Evolutionary conservation across 2,888 invertebrate genomes (phyloP), one percentile per base, ranked within the genome.

Genomic region (Plutella xylostella): DNA sequence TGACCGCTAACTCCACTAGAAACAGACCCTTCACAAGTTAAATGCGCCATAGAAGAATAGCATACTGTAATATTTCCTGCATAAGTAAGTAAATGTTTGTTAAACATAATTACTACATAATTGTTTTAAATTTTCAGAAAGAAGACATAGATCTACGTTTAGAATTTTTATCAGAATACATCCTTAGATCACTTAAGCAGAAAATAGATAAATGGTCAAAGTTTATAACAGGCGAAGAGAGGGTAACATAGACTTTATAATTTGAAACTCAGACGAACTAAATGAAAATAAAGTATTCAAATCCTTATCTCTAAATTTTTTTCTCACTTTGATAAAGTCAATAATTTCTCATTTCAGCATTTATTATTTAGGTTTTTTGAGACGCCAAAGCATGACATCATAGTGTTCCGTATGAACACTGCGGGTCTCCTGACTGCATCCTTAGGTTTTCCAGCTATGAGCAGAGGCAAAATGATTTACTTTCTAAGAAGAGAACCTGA

Each of bases 131-230:
- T 43, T 49, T 61, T 60, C 30, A 60, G 77, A 75, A 75, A 73
- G 63, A 64, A 61, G 77, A 63, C 64, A 77, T 85, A 41, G 96
- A 96, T 75, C 76, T 84, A 42, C 88, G 96, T 19, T 75, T 95
- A 48, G 91, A 93, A 55, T 95, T 92, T 68, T 85, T 97, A 45
- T 87, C 90, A 44, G 89, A 90, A 61, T 94, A 90, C 65, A 72
- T 93, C 31, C 70, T 88, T 19, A 90, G 88, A 64, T 86, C 92
- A 7, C 86, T 94, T 55, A 91, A 91, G 64, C 77, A 94, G 50
- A 97, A 96, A 75, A 75, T 88, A 46, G 97, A 97, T 51, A 93
- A 92, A 85, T 97, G 96, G 94, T 68, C 82, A 41, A 96, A 94
- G 76, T 91, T 96, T 88, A 89, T 94, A 52, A 79, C 84, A 42